These are phyloP conservation scores for Drosophila kanekoi DNA, from an alignment of 2,888 invertebrate species.

Conservation along the genomic window DNA sequence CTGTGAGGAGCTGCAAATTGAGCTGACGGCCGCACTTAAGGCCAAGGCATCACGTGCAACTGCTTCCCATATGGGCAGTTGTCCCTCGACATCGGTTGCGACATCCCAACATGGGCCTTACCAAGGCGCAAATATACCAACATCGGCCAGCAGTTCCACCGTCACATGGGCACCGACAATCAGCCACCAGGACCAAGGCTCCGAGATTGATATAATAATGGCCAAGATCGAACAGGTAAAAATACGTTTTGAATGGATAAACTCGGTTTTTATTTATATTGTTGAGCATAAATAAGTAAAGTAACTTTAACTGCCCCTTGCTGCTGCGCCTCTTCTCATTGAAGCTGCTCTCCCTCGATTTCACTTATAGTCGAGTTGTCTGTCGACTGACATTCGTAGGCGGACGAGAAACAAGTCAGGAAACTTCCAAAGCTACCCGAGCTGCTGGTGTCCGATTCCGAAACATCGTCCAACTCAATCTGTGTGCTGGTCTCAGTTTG, in stretches of 20 bases:
- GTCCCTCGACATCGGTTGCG: conserved; percentile 17
- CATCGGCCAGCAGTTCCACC: conserved; percentile 81
- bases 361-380: conserved; percentile 22
- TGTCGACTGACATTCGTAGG: conserved; percentile 6
- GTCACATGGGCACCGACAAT: conserved; percentile 85
- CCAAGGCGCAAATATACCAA: conserved; percentile 72
- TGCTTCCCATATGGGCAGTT: conserved; percentile 38
- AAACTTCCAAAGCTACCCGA: conserved; percentile 47
- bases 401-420: conserved; percentile 37
- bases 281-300: not conserved
- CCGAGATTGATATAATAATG: conserved; percentile 97
- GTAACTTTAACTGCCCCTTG: not conserved
- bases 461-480: conserved; percentile 10
- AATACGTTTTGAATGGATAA: conserved; percentile 87
- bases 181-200: conserved; percentile 86
- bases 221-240: conserved; percentile 94
- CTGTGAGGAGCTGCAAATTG: conserved; percentile 96
- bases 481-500: conserved; percentile 50
- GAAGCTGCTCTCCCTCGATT: conserved; percentile 15
- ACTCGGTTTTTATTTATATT: not conserved
- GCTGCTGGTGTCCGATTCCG: conserved; percentile 24
- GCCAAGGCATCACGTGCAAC: conserved; percentile 85
- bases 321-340: conserved; percentile 14
- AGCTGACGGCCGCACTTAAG: conserved; percentile 91
- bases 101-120: conserved; percentile 71